Evolutionary conservation across 2,888 invertebrate genomes (phyloP), one percentile per base, ranked within the genome.

Genomic region (Subacronicta megacephala): DNA sequence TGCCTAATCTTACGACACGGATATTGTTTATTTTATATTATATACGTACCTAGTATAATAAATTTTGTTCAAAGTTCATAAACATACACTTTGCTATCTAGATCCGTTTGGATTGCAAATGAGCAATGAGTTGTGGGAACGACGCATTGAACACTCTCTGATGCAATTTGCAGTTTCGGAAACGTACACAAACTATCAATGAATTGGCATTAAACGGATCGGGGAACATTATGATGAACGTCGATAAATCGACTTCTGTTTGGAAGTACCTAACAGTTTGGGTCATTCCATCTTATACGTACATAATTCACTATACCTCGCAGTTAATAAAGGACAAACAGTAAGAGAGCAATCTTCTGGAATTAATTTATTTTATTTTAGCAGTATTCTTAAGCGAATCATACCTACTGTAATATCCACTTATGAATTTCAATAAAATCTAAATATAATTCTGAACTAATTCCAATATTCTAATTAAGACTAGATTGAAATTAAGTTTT

Each of bases 21-120:
- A n/a, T n/a, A n/a, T n/a, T n/a, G n/a, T 20, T 20, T 20, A 20
- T 20, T 1, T 20, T 6, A 6, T 3, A 20, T 6, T 20, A 6
- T 20, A 20, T 1, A 23, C 23, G 1, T 23, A 7, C 2, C 9
- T 2, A 23, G 7, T 9, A 23, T 2, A 3, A 9, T 1, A 5
- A 20, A 7, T 3, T 43, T 26, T 3, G 35, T 50, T 43, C 12
- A 12, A 33, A 66, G 16, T 37, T 45, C 18, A 37, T 44, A 37
- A 26, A 42, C 9, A 40, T 44, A 42, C 13, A 10, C 40, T 54
- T 50, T 33, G 37, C 16, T 37, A 63, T 63, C 18, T 54, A 43
- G 41, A 50, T 31, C 42, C 35, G 46, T 53, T 58, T 53, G 53
- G 70, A 57, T 69, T 69, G 53, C 23, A 38, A 66, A 45, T 66